Conservation (phyloP, 2,888 invertebrate species). For the Allygus modestus region DNA sequence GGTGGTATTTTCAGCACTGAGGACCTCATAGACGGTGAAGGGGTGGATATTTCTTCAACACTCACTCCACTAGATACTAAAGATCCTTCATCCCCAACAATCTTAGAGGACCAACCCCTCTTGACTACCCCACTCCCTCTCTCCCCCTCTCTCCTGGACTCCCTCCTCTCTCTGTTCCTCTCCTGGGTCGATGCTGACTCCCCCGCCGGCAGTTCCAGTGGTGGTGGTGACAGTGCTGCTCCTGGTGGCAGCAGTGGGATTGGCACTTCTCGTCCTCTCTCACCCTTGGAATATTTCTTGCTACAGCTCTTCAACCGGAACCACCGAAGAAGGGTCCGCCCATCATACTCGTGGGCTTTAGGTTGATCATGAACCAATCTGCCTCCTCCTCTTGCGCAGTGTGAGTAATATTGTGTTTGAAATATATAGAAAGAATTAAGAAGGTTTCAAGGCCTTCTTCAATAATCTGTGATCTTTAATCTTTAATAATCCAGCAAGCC, state of each 20-base stretch:
- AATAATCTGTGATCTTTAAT: too few relatives aligned
- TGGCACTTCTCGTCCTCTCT: neutral
- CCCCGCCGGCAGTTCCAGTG: slow-evolving; percentile 2
- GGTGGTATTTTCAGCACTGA: slow-evolving; percentile 24
- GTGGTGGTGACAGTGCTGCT: neutral
- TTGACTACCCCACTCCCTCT: neutral
- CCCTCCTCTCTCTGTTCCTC: neutral
- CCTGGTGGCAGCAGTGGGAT: neutral
- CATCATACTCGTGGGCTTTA: neutral
- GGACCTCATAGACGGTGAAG: neutral
- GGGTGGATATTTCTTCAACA: slow-evolving; percentile 10
- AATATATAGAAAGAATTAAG: too few relatives aligned
- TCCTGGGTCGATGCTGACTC: neutral
- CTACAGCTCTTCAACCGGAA: slow-evolving; percentile 1
- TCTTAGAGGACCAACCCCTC: neutral
- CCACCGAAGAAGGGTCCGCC: neutral
- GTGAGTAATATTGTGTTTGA: neutral
- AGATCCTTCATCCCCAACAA: neutral
- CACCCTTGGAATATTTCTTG: slow-evolving; percentile 21
- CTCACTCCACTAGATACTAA: neutral
- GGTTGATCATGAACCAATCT: neutral
- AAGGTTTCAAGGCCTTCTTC: too few relatives aligned
- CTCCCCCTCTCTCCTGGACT: slow-evolving; percentile 19
- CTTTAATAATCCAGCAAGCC: too few relatives aligned
- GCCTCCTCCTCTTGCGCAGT: neutral